A percentile compares a stretch with the other conserved stretches of the same genome.
phyloP scores from a whole-genome alignment of 2,888 invertebrate genomes.

The Alcis repandata region DNA sequence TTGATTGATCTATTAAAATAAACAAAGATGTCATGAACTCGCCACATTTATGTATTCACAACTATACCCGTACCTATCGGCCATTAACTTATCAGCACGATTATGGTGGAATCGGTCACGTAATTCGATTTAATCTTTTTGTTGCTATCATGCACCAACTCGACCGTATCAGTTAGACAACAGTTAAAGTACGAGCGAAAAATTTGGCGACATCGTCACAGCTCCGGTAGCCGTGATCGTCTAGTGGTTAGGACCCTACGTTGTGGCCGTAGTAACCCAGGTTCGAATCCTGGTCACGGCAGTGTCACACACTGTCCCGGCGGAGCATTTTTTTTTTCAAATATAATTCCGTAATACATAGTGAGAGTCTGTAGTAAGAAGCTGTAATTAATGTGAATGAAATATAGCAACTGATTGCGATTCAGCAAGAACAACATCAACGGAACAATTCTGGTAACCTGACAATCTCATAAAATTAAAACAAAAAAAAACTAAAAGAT shows the following conservation, averaged over 20 bases:
- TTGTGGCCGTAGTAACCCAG: slow-evolving; percentile 92
- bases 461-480: too few relatives aligned
- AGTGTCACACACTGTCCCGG: slow-evolving; percentile 76
- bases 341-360: not conserved
- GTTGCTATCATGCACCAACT: slow-evolving; percentile 20
- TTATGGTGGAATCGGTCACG: slow-evolving; percentile 16
- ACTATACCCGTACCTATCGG: not conserved
- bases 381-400: slow-evolving; percentile 9
- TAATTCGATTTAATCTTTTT: slow-evolving; percentile 26
- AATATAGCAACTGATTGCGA: slow-evolving; percentile 26
- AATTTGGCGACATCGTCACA: slow-evolving; percentile 27
- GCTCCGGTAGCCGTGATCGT: slow-evolving; percentile 85
- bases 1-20: too few relatives aligned
- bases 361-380: not conserved
- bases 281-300: slow-evolving; percentile 89
- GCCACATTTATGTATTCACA: too few relatives aligned
- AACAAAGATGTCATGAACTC: too few relatives aligned
- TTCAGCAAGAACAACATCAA: slow-evolving; percentile 31
- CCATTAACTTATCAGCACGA: not conserved
- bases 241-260: slow-evolving; percentile 92
- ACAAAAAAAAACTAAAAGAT: not conserved
- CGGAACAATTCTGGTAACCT: slow-evolving; percentile 34
- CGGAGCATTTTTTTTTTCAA: slow-evolving; percentile 46
- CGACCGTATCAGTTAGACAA: slow-evolving; percentile 30
- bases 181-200: slow-evolving; percentile 6